Base-by-base conservation (phyloP, 2,797 vertebrate genomes). In the Poecilia wingei region DNA sequence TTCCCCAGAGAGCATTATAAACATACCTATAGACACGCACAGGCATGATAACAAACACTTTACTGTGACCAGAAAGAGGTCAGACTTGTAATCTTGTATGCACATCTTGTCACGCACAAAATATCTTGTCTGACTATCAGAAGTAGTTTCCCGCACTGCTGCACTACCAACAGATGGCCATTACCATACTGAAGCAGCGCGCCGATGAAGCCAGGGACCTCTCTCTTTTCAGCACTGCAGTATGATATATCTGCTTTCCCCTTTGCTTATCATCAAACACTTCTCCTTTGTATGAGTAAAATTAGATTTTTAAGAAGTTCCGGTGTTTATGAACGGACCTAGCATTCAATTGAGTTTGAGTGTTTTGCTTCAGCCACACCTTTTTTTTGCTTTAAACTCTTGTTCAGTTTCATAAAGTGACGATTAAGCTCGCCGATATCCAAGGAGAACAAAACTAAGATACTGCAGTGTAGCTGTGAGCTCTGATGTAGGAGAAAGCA, bases 141-240 rank as follows among this genome's bases (percentile, higher is more conserved):
- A 91, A 82, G 84, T 94, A 91, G 83, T 94, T 95, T 94, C 91
- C 90, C 82, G 91, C 93, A 89, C 91, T 86, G 88, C 89, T 94
- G 92, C 91, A 82, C 92, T 55, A 86, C 86, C 87, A 92, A 88
- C 94, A 94, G 94, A 94, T 94, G 93, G 93, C 80, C 83, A 93
- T 94, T 94, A 94, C 71, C 91, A 94, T 94, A 89, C 82, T 90
- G 88, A 90, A 84, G 68, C 87, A 76, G 57, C 78, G 75, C 74
- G 82, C 84, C 75, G 88, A 81, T 79, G 87, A 53, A 84, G 79
- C 75, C 80, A 76, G 75, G 73, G 85, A 87, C 80, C 69, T 77
- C 73, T 82, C 76, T 88, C 55, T 43, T 80, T 89, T 82, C 79
- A 84, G 43, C 74, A 81, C 53, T 43, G 13, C 81, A 70, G 69